Conservation (phyloP, 2,113 vertebrate genomes). For the Hyaena hyaena region DNA sequence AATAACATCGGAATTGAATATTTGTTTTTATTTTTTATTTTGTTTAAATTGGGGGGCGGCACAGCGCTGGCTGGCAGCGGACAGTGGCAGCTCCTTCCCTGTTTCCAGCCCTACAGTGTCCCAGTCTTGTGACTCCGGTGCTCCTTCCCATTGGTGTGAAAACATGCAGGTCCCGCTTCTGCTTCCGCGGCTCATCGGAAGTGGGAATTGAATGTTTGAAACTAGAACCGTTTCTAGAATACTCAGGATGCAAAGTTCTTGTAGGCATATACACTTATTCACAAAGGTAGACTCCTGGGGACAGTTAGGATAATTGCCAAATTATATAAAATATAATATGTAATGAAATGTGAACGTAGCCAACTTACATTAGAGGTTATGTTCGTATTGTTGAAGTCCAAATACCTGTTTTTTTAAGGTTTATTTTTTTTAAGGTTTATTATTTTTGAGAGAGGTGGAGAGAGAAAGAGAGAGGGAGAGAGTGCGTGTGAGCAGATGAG, state of each 20-base stretch:
- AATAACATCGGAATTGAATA: neutral
- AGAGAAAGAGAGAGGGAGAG: too few relatives aligned
- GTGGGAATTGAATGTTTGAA: neutral
- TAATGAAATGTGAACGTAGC: neutral
- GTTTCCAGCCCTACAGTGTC: too few relatives aligned
- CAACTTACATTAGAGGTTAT: neutral
- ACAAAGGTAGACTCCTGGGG: neutral
- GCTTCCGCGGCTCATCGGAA: too few relatives aligned
- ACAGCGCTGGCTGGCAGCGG: too few relatives aligned
- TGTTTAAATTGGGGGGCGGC: too few relatives aligned
- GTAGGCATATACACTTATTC: neutral
- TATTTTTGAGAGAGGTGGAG: too few relatives aligned
- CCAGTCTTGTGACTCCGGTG: too few relatives aligned
- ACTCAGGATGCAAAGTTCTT: neutral
- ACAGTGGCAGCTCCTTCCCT: too few relatives aligned
- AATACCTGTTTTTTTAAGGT: neutral
- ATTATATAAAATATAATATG: neutral
- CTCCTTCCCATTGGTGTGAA: too few relatives aligned
- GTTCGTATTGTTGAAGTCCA: neutral
- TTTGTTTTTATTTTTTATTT: too few relatives aligned
- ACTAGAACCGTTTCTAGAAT: neutral
- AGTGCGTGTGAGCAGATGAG: accelerated
- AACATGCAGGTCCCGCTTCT: too few relatives aligned
- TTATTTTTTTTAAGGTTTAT: neutral
- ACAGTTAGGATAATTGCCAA: neutral